Percentiles rank a stretch among this genome's conserved stretches.
phyloP scores from a whole-genome alignment of 2,888 invertebrate species.

The Netelia melanura region DNA sequence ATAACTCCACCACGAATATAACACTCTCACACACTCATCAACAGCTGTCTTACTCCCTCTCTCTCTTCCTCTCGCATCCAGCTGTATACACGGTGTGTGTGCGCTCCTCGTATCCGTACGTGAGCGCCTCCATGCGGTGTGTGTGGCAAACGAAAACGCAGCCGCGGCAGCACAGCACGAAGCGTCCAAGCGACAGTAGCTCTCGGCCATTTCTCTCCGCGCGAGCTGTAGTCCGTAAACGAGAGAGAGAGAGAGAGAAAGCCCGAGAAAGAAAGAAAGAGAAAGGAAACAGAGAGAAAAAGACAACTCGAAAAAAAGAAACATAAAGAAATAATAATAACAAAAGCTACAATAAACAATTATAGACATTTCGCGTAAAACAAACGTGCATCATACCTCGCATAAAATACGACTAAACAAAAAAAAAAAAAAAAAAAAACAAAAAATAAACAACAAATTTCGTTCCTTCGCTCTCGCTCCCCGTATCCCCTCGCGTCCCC shows the following conservation, averaged over 20 bases:
- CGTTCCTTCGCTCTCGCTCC: slow-evolving; percentile 18
- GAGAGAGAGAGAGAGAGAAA: background rate
- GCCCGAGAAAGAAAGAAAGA: background rate
- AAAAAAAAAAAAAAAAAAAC: slow-evolving; percentile 9
- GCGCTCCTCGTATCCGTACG: background rate
- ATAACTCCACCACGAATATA: slow-evolving; percentile 6
- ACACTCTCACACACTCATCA: background rate
- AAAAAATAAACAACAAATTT: background rate
- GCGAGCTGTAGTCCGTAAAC: slow-evolving; percentile 72
- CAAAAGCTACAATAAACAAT: slow-evolving; percentile 10
- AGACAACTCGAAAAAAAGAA: background rate
- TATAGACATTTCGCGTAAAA: slow-evolving; percentile 43
- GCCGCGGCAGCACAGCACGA: slow-evolving; percentile 70
- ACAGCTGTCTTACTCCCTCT: slow-evolving; percentile 51
- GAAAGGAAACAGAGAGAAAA: background rate
- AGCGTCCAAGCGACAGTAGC: slow-evolving; percentile 75
- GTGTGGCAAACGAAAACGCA: slow-evolving; percentile 49
- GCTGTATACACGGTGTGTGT: slow-evolving; percentile 14
- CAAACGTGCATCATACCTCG: slow-evolving; percentile 41
- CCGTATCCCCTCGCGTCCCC: slow-evolving; percentile 12
- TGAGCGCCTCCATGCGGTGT: slow-evolving; percentile 18
- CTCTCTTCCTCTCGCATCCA: background rate
- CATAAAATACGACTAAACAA: background rate
- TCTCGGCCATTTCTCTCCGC: slow-evolving; percentile 84
- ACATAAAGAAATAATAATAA: slow-evolving; percentile 1